A percentile compares a stretch with the other conserved stretches of the same genome.
Conservation (phyloP, 2,797 vertebrate species). For the Apogon hyalosoma region DNA sequence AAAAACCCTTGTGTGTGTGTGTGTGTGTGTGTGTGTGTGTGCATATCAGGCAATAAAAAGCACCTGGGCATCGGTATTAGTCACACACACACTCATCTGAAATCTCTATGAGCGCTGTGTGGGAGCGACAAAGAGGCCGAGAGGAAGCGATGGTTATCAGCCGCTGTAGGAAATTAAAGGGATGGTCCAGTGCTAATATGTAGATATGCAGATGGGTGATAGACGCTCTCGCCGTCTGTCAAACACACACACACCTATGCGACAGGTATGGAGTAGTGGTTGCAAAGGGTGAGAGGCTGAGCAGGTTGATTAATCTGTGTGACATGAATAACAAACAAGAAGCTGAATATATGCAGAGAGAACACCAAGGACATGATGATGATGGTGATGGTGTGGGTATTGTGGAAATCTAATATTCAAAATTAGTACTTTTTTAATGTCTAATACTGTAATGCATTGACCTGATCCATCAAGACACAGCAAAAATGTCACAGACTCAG, state of each 20-base stretch:
- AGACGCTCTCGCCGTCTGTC: constrained; percentile 41
- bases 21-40: constrained; percentile 4
- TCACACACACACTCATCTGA: constrained; percentile 6
- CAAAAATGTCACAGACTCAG: too few species aligned
- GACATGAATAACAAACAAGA: constrained; percentile 59
- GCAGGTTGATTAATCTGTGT: constrained; percentile 57
- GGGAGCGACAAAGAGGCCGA: constrained; percentile 48
- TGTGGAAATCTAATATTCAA: too few species aligned
- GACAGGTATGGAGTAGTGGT: constrained; percentile 20
- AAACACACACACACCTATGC: constrained; percentile 16
- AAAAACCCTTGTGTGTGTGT: neutral
- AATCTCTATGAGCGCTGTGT: constrained; percentile 4
- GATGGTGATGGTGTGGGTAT: too few species aligned
- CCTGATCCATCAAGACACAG: too few species aligned
- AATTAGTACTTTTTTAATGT: too few species aligned
- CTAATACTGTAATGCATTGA: too few species aligned
- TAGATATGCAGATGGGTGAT: constrained; percentile 70
- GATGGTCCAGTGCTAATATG: constrained; percentile 70
- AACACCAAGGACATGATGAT: constrained; percentile 12
- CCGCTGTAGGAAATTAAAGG: constrained; percentile 76
- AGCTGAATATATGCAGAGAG: constrained; percentile 13
- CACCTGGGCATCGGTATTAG: constrained; percentile 5
- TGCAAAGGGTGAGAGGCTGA: constrained; percentile 20
- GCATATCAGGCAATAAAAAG: constrained; percentile 1
- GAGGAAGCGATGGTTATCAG: constrained; percentile 65